phyloP scores from a whole-genome alignment of 1,140 invertebrate species.

The Brevipalpus yothersi region DNA sequence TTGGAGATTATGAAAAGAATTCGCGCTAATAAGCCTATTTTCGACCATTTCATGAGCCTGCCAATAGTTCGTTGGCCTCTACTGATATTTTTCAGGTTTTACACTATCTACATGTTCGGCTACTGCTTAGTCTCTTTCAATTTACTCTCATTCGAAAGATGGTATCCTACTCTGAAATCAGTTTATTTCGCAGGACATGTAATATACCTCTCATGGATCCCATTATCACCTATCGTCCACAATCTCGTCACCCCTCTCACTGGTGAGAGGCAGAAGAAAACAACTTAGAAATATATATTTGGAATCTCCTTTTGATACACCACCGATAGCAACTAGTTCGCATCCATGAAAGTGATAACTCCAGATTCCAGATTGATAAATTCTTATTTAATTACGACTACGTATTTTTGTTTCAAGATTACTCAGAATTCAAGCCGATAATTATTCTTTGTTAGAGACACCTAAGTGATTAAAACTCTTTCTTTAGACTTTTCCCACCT shows the following conservation, averaged over 20 bases:
- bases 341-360: too few species aligned
- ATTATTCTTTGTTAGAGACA: too few species aligned
- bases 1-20: not conserved
- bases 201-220: constrained; percentile 1
- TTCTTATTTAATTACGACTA: too few species aligned
- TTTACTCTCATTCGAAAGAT: constrained; percentile 34
- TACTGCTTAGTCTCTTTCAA: constrained; percentile 57
- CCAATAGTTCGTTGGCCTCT: not conserved
- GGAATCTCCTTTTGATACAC: too few species aligned
- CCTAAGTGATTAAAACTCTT: too few species aligned
- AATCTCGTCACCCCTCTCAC: not conserved
- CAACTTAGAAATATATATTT: too few species aligned
- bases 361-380: too few species aligned
- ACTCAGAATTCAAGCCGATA: too few species aligned
- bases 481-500: too few species aligned
- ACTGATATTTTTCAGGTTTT: constrained; percentile 1
- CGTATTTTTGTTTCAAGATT: too few species aligned
- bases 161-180: constrained; percentile 19
- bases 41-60: not conserved
- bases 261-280: too few species aligned
- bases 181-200: constrained; percentile 7
- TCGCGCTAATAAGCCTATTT: not conserved
- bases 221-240: not conserved
- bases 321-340: too few species aligned
- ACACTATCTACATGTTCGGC: constrained; percentile 35